Evolutionary conservation across 2,888 invertebrate genomes (phyloP), one percentile per base, ranked within the genome.

Genomic region (Philopedon plagiatum): DNA sequence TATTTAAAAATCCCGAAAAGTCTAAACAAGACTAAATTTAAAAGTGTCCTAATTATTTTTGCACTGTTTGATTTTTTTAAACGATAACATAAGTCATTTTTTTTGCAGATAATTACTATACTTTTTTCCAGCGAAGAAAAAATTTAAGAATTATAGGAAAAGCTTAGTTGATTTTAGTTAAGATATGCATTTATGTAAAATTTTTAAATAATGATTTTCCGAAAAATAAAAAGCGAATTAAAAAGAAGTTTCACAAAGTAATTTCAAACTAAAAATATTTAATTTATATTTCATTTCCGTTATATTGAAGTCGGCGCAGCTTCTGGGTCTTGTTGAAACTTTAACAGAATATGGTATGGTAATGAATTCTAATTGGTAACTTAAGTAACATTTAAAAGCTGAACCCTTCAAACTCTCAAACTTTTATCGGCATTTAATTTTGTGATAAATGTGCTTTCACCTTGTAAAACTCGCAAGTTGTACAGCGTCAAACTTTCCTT

Each of bases 361-460:
- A 29, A 54, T 54, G 51, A 29, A 54, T 54, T 54, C 29, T 54
- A 54, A 57, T 57, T 37, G 37, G 57, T 37, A 37, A 57, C 21
- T 57, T 39, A 57, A 37, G 57, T 29, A 29, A 54, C 51, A 54
- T 39, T 60, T 44, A 29, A 60, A 60, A 44, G 46, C 32, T 49
- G 29, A 62, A 62, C 44, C 26, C 44, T 62, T 62, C 46, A 62
- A 46, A 39, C 23, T 62, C 32, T 46, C 13, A 62, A 62, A 62
- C 51, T 54, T 54, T 54, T 41, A 62, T 44, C 46, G 62, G 29
- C 49, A 46, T 62, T 62, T 62, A 19, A 62, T 46, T 62, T 62
- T 62, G 49, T 62, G 62, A 62, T 46, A 62, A 46, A 62, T 62
- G 62, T 62, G 23, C 46, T 34, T 61, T 18, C 23, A 39, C 26